Conservation (phyloP, 2,113 vertebrate genomes). For the Rhinichthys klamathensis region DNA sequence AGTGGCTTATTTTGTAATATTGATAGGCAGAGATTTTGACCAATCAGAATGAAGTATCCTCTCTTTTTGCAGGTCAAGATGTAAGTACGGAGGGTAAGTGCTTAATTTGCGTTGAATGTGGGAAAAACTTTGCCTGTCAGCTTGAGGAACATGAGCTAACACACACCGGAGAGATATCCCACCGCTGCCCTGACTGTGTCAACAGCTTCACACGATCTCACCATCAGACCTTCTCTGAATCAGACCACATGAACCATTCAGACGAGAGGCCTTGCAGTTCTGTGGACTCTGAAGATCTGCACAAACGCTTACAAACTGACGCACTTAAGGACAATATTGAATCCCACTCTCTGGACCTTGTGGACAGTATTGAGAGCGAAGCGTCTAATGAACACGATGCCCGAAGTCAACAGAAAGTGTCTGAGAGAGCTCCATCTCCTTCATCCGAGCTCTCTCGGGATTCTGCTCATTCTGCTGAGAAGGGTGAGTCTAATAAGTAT, state of each 20-base stretch:
- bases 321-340: not conserved
- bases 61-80: conserved; percentile 31
- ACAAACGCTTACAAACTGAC: not conserved
- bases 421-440: not conserved
- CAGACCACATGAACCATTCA: not conserved
- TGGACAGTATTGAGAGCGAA: not conserved
- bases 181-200: conserved; percentile 34
- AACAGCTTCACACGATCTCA: not conserved
- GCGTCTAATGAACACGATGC: not conserved
- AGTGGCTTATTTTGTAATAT: no score
- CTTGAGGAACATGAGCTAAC: conserved; percentile 35
- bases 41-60: no score
- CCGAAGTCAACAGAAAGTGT: no score
- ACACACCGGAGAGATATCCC: conserved; percentile 41
- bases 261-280: conserved; percentile 17
- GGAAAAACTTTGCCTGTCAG: conserved; percentile 22
- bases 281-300: not conserved
- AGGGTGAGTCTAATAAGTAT: not conserved
- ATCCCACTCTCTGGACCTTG: not conserved
- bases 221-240: not conserved
- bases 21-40: no score
- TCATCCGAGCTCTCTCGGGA: conserved; percentile 1
- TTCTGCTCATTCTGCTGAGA: not conserved
- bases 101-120: conserved; percentile 36
- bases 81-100: conserved; percentile 24